Evolutionary conservation across 2,797 vertebrate species (phyloP).

Genomic region (Trachops cirrhosus): DNA sequence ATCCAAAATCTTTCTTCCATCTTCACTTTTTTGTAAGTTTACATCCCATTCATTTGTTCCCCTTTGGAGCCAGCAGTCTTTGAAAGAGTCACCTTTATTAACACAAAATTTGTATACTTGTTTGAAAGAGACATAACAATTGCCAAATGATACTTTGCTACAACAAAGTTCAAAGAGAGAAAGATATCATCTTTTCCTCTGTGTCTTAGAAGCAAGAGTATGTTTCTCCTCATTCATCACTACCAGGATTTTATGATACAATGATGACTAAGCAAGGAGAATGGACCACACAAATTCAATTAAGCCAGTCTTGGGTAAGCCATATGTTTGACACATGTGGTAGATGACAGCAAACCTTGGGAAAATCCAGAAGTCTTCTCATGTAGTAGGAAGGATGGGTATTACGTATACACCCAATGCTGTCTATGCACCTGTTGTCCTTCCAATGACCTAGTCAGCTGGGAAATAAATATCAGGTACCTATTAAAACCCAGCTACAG

Average conservation of each 20-base stretch:
- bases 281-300: neutral
- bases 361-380: neutral
- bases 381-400: neutral
- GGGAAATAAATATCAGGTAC: neutral
- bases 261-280: neutral
- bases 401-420: neutral
- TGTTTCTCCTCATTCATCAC: neutral
- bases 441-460: neutral
- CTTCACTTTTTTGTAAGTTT: neutral
- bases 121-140: neutral
- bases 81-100: neutral
- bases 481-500: neutral
- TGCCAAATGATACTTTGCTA: neutral
- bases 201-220: neutral
- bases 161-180: neutral
- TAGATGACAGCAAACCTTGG: neutral
- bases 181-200: neutral
- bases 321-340: neutral
- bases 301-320: neutral
- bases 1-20: neutral
- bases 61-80: neutral
- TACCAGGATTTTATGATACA: neutral
- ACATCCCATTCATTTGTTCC: neutral
- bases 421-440: neutral
- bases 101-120: neutral